Conservation (phyloP, 2,113 vertebrate genomes). For the Chaetodon trifascialis region DNA sequence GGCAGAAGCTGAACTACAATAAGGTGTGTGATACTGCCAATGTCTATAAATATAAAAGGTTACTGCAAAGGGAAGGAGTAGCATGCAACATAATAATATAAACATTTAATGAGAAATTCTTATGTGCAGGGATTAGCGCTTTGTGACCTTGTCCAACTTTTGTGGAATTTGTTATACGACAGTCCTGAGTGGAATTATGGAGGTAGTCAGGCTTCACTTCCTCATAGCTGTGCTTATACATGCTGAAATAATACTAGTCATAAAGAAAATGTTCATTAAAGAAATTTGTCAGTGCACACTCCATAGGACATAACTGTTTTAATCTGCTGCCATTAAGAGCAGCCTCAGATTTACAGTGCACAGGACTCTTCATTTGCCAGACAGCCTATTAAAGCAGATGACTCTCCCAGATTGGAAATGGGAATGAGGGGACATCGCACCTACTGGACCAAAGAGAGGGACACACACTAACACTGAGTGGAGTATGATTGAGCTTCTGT, state of each 20-base stretch:
- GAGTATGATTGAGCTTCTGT: conserved; percentile 1
- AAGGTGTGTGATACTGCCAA: neutral
- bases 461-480: conserved; percentile 34
- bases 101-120: conserved; percentile 3
- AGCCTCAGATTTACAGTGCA: conserved; percentile 83
- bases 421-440: conserved; percentile 69
- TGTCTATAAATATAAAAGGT: neutral
- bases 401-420: conserved; percentile 81
- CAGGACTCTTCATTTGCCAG: conserved; percentile 82
- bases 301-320: conserved; percentile 85
- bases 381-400: conserved; percentile 85
- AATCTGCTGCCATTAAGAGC: conserved; percentile 84
- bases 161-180: conserved; percentile 39
- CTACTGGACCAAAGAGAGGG: conserved; percentile 58
- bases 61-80: neutral
- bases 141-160: conserved; percentile 72
- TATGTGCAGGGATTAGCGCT: conserved; percentile 1
- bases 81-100: neutral
- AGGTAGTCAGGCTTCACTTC: conserved; percentile 56
- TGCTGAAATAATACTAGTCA: conserved; percentile 80
- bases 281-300: conserved; percentile 85
- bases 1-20: neutral
- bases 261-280: conserved; percentile 87
- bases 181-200: conserved; percentile 50
- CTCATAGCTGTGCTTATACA: conserved; percentile 75